Evolutionary conservation across 1,140 invertebrate genomes (phyloP), one percentile per base, ranked within the genome.

Genomic region (Drosophila leontia): DNA sequence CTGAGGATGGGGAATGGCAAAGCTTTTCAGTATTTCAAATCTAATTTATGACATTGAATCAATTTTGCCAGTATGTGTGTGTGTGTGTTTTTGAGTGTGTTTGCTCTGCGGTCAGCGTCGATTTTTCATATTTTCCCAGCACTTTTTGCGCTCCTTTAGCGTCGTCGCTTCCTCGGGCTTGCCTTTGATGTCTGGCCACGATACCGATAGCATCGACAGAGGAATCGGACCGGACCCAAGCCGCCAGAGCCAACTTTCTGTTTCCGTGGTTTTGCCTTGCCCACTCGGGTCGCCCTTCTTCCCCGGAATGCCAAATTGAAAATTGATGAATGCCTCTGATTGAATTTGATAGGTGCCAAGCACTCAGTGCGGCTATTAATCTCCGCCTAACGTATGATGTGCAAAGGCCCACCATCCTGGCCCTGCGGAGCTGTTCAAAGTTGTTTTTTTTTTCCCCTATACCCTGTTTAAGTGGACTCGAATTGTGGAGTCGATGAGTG

Each of bases 11-110:
- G 37, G 32, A 70, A 65, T 60, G 62, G 45, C 29, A 69, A 78
- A 64, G 75, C 82, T 87, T 88, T 88, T 78, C 84, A 88, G 81
- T 72, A 88, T 90, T 90, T 90, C 82, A 90, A 90, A 90, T 90
- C 85, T 91, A 90, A 90, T 90, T 90, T 90, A 90, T 90, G 85
- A 90, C 86, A 90, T 90, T 91, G 81, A 91, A 90, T 90, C 86
- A 90, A 90, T 90, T 90, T 80, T 61, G 57, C 69, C 61, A 63
- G 65, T 29, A 39, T 17, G 26, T 75, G 29, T 45, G 56, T 60
- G 57, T 68, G 58, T 35, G 17, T 59, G 48, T 55, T 37, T 34
- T 45, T 55, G 62, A 68, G 67, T 68, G 59, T 70, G 68, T 74
- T 78, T 78, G 68, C 55, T 63, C 67, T 88, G 85, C 85, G 85